Percentiles rank a stretch among this genome's conserved stretches.
phyloP scores from a whole-genome alignment of 2,797 vertebrate genomes.

The Phataginus tricuspis region DNA sequence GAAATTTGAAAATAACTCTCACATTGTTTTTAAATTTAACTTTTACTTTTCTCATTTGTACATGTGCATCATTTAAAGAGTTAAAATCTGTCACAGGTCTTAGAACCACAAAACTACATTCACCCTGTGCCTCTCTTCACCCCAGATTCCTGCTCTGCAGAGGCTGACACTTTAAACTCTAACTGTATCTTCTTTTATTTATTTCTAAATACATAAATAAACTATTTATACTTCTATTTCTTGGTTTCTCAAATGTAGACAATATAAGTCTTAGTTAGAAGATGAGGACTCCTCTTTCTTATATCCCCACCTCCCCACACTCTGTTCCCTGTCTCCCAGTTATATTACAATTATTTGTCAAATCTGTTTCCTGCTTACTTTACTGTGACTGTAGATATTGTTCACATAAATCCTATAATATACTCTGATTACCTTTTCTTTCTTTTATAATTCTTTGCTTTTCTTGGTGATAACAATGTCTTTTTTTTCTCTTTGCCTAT shows the following conservation, averaged over 20 bases:
- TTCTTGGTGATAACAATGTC: neutral
- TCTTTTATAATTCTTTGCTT: neutral
- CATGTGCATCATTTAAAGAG: neutral
- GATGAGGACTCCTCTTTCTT: neutral
- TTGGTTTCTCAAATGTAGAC: neutral
- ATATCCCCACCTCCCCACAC: neutral
- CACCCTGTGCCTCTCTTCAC: neutral
- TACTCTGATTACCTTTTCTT: neutral
- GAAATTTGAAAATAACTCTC: neutral
- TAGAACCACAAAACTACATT: neutral
- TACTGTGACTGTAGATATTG: neutral
- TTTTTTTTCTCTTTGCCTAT: neutral
- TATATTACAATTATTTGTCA: constrained; percentile 17
- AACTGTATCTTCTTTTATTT: neutral
- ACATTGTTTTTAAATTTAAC: neutral
- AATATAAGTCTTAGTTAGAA: neutral
- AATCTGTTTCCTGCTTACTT: neutral
- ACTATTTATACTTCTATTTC: neutral
- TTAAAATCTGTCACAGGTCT: neutral
- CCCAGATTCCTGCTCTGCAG: neutral
- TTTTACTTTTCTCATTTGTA: neutral
- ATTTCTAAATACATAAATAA: neutral
- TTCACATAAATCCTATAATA: neutral
- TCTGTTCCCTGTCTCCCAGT: neutral
- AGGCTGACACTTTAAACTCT: neutral